Conservation (phyloP, 64 coral and sea anemone genomes). For the Acropora tenuis region DNA sequence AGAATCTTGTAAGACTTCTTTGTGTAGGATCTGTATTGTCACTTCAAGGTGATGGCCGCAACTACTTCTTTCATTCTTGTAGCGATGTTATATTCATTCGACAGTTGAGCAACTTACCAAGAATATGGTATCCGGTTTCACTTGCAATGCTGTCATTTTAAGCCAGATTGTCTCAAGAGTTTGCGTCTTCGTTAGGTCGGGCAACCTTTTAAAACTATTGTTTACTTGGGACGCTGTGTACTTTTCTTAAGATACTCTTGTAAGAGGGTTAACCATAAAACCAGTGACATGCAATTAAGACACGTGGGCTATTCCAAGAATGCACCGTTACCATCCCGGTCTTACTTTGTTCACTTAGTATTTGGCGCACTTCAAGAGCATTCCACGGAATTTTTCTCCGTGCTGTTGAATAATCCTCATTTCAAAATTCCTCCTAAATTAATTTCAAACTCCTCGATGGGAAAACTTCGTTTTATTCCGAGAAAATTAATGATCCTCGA, state of each 20-base stretch:
- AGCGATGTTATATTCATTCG: background rate
- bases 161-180: slow-evolving; percentile 15
- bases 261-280: slow-evolving; percentile 5
- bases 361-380: too few species aligned
- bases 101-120: background rate
- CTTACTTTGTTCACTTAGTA: background rate
- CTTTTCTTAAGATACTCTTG: background rate
- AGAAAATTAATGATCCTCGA: too few species aligned
- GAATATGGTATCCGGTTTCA: slow-evolving; percentile 11
- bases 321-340: background rate
- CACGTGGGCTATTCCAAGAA: slow-evolving; percentile 14
- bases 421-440: too few species aligned
- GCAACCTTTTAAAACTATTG: background rate
- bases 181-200: background rate
- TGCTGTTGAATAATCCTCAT: too few species aligned
- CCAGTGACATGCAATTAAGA: slow-evolving; percentile 37
- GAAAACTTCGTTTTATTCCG: too few species aligned
- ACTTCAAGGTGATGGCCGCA: background rate
- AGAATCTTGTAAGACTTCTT: background rate
- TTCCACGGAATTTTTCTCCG: too few species aligned
- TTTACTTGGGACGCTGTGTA: background rate
- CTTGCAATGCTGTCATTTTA: slow-evolving; percentile 21
- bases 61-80: background rate
- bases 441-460: too few species aligned
- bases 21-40: slow-evolving; percentile 6